These are phyloP conservation scores for Lepidothrix coronata DNA, from an alignment of 2,113 vertebrate genomes.

Conservation along the genomic window DNA sequence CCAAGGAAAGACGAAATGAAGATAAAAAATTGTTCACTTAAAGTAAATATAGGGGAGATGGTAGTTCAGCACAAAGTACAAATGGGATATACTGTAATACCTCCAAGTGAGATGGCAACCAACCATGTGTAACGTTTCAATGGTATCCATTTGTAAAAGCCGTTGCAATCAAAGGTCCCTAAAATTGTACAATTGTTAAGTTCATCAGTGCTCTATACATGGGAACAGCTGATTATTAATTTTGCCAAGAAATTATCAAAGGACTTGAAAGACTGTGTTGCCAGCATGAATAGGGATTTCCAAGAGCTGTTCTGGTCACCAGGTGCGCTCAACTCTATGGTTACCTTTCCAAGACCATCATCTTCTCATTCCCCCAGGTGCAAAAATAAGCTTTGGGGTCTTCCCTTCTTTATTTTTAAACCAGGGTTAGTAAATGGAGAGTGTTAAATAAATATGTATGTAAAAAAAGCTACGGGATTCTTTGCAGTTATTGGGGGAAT, in stretches of 20 bases:
- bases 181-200: conserved; percentile 97
- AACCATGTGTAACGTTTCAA: conserved; percentile 93
- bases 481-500: conserved; percentile 27
- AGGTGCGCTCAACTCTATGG: not conserved
- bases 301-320: conserved; percentile 32
- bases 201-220: conserved; percentile 89
- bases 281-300: conserved; percentile 84
- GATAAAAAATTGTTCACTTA: conserved; percentile 39
- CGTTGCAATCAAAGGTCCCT: conserved; percentile 99
- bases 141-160: conserved; percentile 99
- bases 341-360: conserved; percentile 51
- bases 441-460: not conserved
- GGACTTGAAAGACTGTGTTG: conserved; percentile 72
- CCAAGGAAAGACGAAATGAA: conserved; percentile 59
- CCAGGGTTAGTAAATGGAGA: conserved; percentile 49
- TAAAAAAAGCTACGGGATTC: not conserved
- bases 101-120: conserved; percentile 95
- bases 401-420: conserved; percentile 10
- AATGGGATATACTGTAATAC: conserved; percentile 87
- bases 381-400: not conserved
- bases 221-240: conserved; percentile 78
- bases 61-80: conserved; percentile 70
- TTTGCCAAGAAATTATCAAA: conserved; percentile 79
- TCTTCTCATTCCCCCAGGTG: conserved; percentile 17
- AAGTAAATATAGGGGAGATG: conserved; percentile 62